phyloP scores from a whole-genome alignment of 2,888 invertebrate species.

The Anagyrus pseudococci region DNA sequence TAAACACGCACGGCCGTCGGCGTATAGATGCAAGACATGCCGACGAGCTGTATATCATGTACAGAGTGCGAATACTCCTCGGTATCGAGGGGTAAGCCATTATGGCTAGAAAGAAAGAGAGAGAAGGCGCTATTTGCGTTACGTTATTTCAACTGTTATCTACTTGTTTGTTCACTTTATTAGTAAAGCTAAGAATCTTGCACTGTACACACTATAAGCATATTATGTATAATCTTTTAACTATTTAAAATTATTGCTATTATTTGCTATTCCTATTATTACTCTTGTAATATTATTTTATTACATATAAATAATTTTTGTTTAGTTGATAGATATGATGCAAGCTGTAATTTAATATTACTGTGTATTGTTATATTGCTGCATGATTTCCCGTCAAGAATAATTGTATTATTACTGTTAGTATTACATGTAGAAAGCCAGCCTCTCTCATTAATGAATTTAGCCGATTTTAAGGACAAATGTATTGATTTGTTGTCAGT shows the following conservation, averaged over 20 bases:
- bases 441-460: slow-evolving; percentile 33
- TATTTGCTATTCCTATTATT: slow-evolving; percentile 21
- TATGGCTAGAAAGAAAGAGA: too few species aligned
- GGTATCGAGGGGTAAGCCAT: too few species aligned
- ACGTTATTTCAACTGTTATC: slow-evolving; percentile 17
- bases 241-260: too few species aligned
- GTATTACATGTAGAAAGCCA: slow-evolving; percentile 29
- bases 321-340: slow-evolving; percentile 22
- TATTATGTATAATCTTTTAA: slow-evolving; percentile 19
- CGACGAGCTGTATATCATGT: too few species aligned
- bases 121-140: too few species aligned
- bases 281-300: too few species aligned
- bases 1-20: too few species aligned
- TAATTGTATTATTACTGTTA: slow-evolving; percentile 28
- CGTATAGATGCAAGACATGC: too few species aligned
- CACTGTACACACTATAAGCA: slow-evolving; percentile 17
- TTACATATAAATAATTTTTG: slow-evolving; percentile 3
- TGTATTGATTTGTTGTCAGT: slow-evolving; percentile 20
- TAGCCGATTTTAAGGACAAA: slow-evolving; percentile 20
- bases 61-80: too few species aligned
- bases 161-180: slow-evolving; percentile 7
- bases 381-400: not conserved
- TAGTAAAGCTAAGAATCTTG: slow-evolving; percentile 13
- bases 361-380: not conserved
- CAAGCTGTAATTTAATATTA: slow-evolving; percentile 13